phyloP scores from a whole-genome alignment of 2,113 vertebrate species.

The Planiliza haematocheilus region DNA sequence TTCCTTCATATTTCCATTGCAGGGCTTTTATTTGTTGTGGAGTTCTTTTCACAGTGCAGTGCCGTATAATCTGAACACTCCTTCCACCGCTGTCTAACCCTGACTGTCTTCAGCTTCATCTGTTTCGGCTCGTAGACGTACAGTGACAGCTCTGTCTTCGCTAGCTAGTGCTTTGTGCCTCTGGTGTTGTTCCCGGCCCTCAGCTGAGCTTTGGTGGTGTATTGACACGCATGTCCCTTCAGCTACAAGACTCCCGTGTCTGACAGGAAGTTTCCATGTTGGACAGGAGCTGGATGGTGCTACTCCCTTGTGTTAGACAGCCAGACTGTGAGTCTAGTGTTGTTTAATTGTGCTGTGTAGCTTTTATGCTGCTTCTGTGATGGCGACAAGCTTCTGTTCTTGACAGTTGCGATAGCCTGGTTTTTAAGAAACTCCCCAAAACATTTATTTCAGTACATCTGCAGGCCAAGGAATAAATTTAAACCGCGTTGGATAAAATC shows the following conservation, averaged over 20 bases:
- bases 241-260: constrained; percentile 48
- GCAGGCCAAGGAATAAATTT: constrained; percentile 2
- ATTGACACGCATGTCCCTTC: constrained; percentile 51
- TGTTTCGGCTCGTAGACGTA: constrained; percentile 18
- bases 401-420: not conserved
- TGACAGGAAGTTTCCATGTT: constrained; percentile 51
- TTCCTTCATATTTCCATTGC: not conserved
- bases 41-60: not conserved
- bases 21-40: not conserved
- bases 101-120: constrained; percentile 22
- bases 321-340: constrained; percentile 9
- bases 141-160: constrained; percentile 51
- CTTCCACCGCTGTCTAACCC: constrained; percentile 16
- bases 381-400: constrained; percentile 2
- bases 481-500: not conserved
- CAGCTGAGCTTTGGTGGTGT: constrained; percentile 31
- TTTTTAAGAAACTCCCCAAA: not conserved
- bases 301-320: constrained; percentile 36
- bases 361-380: constrained; percentile 21
- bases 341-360: constrained; percentile 24
- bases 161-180: constrained; percentile 31
- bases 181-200: constrained; percentile 48
- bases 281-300: constrained; percentile 15
- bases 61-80: constrained; percentile 2
- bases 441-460: not conserved